A percentile compares a stretch with the other conserved stretches of the same genome.
phyloP scores from a whole-genome alignment of 2,888 invertebrate genomes.

The Ctena decussata region DNA sequence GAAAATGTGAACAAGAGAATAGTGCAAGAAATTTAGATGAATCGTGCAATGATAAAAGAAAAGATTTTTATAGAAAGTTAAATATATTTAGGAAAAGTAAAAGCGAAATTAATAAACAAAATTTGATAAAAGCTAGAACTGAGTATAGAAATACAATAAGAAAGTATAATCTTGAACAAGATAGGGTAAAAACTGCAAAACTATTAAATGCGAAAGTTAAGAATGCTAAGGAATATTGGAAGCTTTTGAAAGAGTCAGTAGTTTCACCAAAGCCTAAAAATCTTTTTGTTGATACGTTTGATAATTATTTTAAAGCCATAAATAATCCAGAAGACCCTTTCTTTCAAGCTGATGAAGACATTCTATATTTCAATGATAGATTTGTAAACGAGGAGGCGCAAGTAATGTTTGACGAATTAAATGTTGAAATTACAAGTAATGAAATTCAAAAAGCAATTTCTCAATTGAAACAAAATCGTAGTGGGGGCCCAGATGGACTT shows the following conservation, averaged over 20 bases:
- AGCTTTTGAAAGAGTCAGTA: background rate
- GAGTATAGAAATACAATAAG: conserved; percentile 1
- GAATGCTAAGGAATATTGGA: conserved; percentile 14
- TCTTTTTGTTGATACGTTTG: background rate
- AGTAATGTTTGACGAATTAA: background rate
- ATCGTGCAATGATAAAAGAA: background rate
- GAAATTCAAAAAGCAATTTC: too few relatives aligned
- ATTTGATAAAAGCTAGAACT: background rate
- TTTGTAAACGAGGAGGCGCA: background rate
- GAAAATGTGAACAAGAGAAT: background rate
- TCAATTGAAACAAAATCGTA: too few relatives aligned
- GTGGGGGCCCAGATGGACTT: too few relatives aligned
- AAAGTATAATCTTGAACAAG: background rate
- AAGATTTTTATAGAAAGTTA: background rate
- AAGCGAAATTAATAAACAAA: background rate
- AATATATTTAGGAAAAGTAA: background rate
- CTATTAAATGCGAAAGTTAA: background rate
- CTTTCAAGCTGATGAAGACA: background rate
- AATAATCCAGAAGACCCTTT: background rate
- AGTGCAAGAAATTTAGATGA: background rate
- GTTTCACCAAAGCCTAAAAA: background rate
- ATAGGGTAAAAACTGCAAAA: background rate
- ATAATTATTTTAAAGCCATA: background rate
- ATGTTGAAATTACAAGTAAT: background rate
- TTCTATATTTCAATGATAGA: background rate